phyloP scores from a whole-genome alignment of 35 echinoderm and acorn worm genomes.

The Patiria miniata region DNA sequence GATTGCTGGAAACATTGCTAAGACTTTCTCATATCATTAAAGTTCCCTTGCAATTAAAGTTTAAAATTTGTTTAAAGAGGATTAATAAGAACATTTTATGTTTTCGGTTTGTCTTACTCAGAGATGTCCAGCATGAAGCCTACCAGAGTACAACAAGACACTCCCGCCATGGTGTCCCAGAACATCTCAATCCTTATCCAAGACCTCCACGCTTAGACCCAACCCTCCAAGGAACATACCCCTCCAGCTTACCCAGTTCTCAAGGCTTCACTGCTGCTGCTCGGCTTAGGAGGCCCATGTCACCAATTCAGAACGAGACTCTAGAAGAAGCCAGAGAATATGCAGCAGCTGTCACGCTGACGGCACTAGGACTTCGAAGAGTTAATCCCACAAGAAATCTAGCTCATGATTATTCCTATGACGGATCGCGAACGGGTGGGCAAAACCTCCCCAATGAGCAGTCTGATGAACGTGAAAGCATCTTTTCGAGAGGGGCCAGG shows the following conservation, averaged over 20 bases:
- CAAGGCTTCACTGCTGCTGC: neutral
- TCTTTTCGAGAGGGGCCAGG: too few species aligned
- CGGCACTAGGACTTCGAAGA: slow-evolving; percentile 30
- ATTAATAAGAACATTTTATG: too few species aligned
- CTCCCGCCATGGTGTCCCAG: neutral
- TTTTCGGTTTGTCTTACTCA: too few species aligned
- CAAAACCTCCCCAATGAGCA: too few species aligned
- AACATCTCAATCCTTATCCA: neutral
- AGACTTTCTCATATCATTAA: too few species aligned
- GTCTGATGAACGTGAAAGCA: too few species aligned
- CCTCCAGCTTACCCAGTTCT: neutral
- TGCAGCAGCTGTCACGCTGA: slow-evolving; percentile 59
- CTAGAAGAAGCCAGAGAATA: slow-evolving; percentile 54
- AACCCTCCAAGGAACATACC: neutral
- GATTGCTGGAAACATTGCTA: too few species aligned
- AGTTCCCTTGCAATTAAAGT: too few species aligned
- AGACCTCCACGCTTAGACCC: neutral
- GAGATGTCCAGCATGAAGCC: too few species aligned
- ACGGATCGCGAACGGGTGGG: too few species aligned
- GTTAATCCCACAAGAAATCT: neutral
- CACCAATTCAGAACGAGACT: slow-evolving; percentile 41
- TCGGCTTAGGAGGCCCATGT: slow-evolving; percentile 14
- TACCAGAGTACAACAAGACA: neutral
- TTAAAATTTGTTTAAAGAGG: too few species aligned
- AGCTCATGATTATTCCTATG: too few species aligned